Evolutionary conservation across 2,113 vertebrate genomes (phyloP).

Genomic region (Laterallus jamaicensis): DNA sequence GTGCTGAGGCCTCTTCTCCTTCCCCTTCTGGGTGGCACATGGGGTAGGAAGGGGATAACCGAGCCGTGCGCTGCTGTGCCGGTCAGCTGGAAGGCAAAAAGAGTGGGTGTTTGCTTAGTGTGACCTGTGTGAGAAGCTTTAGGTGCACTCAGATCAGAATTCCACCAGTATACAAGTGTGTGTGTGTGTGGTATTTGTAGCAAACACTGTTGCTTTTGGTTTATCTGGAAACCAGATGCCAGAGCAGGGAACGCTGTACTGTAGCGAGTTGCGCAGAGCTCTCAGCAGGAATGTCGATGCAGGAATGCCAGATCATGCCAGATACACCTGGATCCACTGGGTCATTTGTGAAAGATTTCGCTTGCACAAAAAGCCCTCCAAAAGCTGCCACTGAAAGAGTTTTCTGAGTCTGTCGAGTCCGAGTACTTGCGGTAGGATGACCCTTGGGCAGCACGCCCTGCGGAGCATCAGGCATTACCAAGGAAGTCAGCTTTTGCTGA

Average conservation of each 20-base stretch:
- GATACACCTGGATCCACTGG: not conserved
- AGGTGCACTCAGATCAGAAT: no score
- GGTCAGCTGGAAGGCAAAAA: not conserved
- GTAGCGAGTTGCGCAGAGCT: not conserved
- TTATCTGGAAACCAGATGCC: not conserved
- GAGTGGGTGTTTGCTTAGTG: not conserved
- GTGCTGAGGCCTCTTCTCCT: not conserved
- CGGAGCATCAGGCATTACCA: not conserved
- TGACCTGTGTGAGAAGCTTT: not conserved
- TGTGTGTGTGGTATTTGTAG: not conserved
- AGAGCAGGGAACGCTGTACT: not conserved
- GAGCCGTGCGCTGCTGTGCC: not conserved
- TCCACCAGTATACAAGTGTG: not conserved
- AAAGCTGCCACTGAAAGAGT: not conserved
- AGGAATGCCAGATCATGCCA: not conserved
- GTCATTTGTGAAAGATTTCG: not conserved
- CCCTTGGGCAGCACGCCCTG: rapidly evolving
- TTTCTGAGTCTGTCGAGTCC: not conserved
- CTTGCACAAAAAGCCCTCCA: not conserved
- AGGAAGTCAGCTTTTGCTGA: not conserved
- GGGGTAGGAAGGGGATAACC: not conserved
- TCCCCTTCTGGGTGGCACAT: not conserved
- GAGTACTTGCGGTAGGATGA: not conserved
- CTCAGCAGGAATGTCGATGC: not conserved
- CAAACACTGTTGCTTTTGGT: not conserved